Conservation (phyloP, 2,888 invertebrate genomes). For the Laspeyria flexula region DNA sequence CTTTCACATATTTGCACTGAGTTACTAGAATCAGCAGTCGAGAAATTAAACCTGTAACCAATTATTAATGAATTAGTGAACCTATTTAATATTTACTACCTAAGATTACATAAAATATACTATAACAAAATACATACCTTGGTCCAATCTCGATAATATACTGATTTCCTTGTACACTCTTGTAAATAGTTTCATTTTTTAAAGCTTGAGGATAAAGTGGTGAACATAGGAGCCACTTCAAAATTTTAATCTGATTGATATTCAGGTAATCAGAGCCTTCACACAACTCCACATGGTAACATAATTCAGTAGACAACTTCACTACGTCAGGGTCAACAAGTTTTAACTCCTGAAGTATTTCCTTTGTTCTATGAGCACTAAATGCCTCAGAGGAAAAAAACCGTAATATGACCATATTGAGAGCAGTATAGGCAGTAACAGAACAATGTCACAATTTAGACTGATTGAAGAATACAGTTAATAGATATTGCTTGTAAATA, state of each 20-base stretch:
- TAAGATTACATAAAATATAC: no score
- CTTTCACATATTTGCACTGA: constrained; percentile 97
- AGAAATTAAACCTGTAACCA: constrained; percentile 92
- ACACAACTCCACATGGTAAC: constrained; percentile 91
- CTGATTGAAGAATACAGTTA: constrained; percentile 44
- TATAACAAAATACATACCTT: constrained; percentile 79
- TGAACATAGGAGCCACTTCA: constrained; percentile 93
- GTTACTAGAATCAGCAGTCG: constrained; percentile 98
- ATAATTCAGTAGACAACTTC: constrained; percentile 89
- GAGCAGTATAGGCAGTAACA: constrained; percentile 32
- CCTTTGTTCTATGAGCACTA: constrained; percentile 86
- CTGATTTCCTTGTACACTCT: constrained; percentile 64
- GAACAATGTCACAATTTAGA: constrained; percentile 45
- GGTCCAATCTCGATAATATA: constrained; percentile 95
- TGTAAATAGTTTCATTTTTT: constrained; percentile 81
- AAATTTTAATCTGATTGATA: constrained; percentile 86
- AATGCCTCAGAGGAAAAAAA: constrained; percentile 88
- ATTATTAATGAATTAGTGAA: neutral
- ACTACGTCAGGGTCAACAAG: constrained; percentile 75
- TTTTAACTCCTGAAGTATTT: constrained; percentile 85
- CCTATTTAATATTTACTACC: no score
- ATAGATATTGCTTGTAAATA: constrained; percentile 44
- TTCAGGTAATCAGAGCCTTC: constrained; percentile 81
- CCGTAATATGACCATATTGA: constrained; percentile 84
- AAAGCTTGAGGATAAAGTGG: constrained; percentile 88